Conservation (phyloP, 1,140 invertebrate genomes). For the Matsumurasca onukii region DNA sequence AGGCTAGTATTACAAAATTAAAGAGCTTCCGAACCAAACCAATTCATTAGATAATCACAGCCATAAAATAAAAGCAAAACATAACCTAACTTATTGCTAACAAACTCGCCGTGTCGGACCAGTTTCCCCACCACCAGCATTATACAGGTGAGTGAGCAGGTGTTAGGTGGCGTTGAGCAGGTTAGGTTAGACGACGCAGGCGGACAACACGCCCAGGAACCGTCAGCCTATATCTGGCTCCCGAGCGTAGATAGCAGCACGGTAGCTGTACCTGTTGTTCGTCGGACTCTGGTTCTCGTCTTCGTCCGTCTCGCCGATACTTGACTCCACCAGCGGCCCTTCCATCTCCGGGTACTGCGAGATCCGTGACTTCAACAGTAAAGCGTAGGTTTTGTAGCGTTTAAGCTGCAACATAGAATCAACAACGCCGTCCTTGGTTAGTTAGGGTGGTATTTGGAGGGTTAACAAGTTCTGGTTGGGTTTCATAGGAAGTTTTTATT, state of each 20-base stretch:
- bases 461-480: no score
- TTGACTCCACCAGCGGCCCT: constrained; percentile 51
- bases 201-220: constrained; percentile 33
- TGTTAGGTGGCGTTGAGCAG: no score
- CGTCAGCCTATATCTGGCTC: constrained; percentile 36
- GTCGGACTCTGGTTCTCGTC: constrained; percentile 36
- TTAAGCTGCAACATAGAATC: constrained; percentile 65
- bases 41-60: no score
- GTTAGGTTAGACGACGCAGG: constrained; percentile 33
- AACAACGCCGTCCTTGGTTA: background rate
- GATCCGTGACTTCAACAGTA: constrained; percentile 74
- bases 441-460: no score
- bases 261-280: constrained; percentile 45
- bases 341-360: constrained; percentile 62
- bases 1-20: no score
- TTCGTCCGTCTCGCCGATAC: constrained; percentile 37
- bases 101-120: no score
- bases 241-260: constrained; percentile 41
- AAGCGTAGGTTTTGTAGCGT: constrained; percentile 83
- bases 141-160: no score
- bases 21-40: no score
- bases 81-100: no score
- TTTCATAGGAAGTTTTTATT: no score
- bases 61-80: no score
- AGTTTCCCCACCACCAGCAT: no score